phyloP scores from a whole-genome alignment of 2,797 vertebrate genomes.

The Cichlasoma orientale region DNA sequence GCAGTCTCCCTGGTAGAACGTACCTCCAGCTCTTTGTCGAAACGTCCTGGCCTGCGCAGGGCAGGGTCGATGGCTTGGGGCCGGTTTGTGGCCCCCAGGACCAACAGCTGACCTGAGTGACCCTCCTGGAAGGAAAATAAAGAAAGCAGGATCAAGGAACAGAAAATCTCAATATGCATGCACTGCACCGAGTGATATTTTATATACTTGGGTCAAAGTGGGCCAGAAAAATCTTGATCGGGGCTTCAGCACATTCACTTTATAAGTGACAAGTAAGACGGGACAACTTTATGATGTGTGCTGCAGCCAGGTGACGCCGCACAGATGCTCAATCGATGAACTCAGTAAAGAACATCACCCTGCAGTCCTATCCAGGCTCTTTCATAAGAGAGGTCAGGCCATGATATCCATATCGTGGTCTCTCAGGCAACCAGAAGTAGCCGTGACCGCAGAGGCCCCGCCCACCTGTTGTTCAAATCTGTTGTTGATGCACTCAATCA shows the following conservation, averaged over 20 bases:
- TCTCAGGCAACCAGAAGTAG: neutral
- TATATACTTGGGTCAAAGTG: no score
- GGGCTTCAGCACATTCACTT: no score
- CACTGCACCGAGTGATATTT: no score
- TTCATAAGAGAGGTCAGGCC: no score
- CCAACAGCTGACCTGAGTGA: slow-evolving; percentile 89
- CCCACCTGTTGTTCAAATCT: neutral
- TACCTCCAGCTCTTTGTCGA: slow-evolving; percentile 97
- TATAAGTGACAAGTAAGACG: no score
- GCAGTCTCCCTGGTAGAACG: neutral
- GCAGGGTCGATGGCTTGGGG: slow-evolving; percentile 92
- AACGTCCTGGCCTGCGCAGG: slow-evolving; percentile 91
- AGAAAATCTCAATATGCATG: no score
- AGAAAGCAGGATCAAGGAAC: neutral
- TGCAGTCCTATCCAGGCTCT: no score
- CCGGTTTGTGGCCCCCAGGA: slow-evolving; percentile 94
- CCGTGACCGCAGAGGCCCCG: neutral
- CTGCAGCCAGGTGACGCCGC: no score
- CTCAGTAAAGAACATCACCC: no score
- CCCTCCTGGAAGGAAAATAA: slow-evolving; percentile 79
- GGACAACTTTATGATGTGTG: no score
- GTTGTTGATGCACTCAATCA: neutral
- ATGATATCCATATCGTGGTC: neutral
- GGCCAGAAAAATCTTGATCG: no score
- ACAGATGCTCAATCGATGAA: no score